A percentile compares a stretch with the other conserved stretches of the same genome.
These are phyloP conservation scores for Stictonetta naevosa DNA, from an alignment of 2,113 vertebrate genomes.

Conservation along the genomic window DNA sequence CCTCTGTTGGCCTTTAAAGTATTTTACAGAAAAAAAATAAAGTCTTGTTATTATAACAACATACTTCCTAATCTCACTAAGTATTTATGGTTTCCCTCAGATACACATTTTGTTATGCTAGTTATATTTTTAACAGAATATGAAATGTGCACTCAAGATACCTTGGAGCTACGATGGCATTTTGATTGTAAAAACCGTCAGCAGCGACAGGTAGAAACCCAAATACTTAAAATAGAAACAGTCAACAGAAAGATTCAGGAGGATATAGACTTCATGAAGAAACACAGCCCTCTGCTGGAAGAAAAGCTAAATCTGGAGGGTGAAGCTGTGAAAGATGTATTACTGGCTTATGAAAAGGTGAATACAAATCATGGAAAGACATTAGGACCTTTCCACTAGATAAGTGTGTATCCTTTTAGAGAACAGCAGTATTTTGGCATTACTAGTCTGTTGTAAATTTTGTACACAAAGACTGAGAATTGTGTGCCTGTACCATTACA, in stretches of 20 bases:
- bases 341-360: slow-evolving; percentile 74
- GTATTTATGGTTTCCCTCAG: background rate
- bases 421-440: background rate
- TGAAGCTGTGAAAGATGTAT: slow-evolving; percentile 41
- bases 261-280: slow-evolving; percentile 78
- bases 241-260: slow-evolving; percentile 69
- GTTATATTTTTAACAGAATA: slow-evolving; percentile 73
- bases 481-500: fast-evolving
- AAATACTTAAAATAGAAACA: slow-evolving; percentile 54
- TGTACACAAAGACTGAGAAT: background rate
- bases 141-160: slow-evolving; percentile 73
- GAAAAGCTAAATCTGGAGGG: slow-evolving; percentile 78
- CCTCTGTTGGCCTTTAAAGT: background rate
- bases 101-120: background rate
- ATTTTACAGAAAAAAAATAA: background rate
- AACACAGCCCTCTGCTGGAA: slow-evolving; percentile 79
- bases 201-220: slow-evolving; percentile 51
- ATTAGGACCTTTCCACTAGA: background rate
- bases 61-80: background rate
- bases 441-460: background rate
- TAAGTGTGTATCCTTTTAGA: background rate
- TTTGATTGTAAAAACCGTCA: slow-evolving; percentile 68
- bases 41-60: background rate
- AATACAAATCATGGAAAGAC: background rate
- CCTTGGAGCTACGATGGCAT: slow-evolving; percentile 77